phyloP scores from a whole-genome alignment of 2,888 invertebrate genomes.

The Acronicta psi region DNA sequence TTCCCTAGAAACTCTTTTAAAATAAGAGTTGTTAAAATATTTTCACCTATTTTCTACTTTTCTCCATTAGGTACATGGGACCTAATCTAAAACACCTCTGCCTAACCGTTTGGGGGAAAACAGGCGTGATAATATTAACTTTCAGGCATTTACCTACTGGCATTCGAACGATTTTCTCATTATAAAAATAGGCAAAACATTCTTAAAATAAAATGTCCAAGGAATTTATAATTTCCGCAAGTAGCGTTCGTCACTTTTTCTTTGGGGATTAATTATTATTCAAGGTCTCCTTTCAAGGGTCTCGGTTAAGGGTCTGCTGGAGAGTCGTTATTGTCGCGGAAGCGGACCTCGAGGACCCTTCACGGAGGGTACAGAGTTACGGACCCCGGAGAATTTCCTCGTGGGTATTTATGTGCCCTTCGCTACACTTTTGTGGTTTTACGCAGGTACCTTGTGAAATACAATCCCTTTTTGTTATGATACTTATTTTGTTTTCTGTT shows the following conservation, averaged over 20 bases:
- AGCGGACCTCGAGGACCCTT: slow-evolving; percentile 44
- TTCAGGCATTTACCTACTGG: no score
- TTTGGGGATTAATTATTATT: slow-evolving; percentile 55
- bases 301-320: slow-evolving; percentile 43
- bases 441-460: slow-evolving; percentile 7
- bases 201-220: slow-evolving; percentile 1
- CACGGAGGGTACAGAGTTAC: slow-evolving; percentile 31
- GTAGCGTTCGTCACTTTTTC: slow-evolving; percentile 34
- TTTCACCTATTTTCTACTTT: no score
- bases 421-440: slow-evolving; percentile 24
- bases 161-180: no score
- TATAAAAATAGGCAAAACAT: neutral
- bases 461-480: slow-evolving; percentile 14
- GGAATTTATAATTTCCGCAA: slow-evolving; percentile 12
- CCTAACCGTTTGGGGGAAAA: no score
- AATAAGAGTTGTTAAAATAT: no score
- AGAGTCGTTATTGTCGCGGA: slow-evolving; percentile 59
- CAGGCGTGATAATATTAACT: no score
- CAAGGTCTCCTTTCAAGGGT: slow-evolving; percentile 51
- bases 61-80: no score
- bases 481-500: slow-evolving; percentile 3
- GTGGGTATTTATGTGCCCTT: slow-evolving; percentile 38
- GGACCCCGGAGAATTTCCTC: slow-evolving; percentile 37
- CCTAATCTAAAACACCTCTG: no score
- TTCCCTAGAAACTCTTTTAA: no score